phyloP scores from a whole-genome alignment of 2,797 vertebrate genomes.

The Onychomys arenicola region DNA sequence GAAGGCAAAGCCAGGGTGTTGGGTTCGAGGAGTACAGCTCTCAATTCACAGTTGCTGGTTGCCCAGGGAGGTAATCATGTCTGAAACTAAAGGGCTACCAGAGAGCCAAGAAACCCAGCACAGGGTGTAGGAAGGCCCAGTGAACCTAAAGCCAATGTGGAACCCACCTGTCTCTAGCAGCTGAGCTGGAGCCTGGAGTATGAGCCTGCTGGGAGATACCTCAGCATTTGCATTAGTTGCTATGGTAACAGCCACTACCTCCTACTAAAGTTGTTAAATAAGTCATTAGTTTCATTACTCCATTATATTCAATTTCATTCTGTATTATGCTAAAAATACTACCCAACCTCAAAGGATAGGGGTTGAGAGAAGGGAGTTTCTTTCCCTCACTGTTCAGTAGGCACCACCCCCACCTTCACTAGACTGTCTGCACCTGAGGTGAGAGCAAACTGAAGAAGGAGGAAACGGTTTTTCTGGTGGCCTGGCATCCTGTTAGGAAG shows the following conservation, averaged over 20 bases:
- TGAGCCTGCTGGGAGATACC: not conserved
- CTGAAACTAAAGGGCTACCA: not conserved
- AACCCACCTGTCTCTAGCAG: not conserved
- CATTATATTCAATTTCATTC: not conserved
- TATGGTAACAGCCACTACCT: not conserved
- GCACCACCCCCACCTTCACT: not conserved
- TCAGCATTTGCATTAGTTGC: not conserved
- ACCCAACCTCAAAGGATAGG: not conserved
- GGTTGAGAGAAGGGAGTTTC: not conserved
- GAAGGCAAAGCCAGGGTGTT: not conserved
- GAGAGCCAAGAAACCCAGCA: not conserved
- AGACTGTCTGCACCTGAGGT: not conserved
- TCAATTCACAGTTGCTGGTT: not conserved
- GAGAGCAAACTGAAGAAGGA: not conserved
- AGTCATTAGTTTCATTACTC: not conserved
- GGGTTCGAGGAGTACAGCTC: not conserved
- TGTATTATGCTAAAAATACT: not conserved
- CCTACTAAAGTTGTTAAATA: not conserved
- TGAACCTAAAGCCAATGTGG: not conserved
- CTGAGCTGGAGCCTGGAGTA: not conserved
- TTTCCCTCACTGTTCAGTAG: not conserved
- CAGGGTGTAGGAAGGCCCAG: not conserved
- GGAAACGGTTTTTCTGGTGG: not conserved
- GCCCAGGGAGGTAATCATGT: too few species aligned
- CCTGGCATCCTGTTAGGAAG: not conserved